Evolutionary conservation across 2,888 invertebrate species (phyloP), one percentile per base, ranked within the genome.

Genomic region (Octonoba sinensis): DNA sequence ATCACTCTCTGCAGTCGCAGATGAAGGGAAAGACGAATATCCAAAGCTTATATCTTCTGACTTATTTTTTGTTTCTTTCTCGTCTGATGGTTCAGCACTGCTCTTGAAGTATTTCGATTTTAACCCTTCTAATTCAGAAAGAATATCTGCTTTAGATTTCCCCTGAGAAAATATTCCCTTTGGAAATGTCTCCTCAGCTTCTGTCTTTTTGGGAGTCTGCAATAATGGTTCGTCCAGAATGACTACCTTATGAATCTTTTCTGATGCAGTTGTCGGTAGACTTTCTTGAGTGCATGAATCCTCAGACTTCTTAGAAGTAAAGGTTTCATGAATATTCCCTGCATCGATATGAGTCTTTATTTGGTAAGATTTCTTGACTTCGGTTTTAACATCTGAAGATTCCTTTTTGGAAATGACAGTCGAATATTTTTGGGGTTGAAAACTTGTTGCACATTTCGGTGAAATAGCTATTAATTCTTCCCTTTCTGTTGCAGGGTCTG

Each of bases 371-470:
- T 67, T 81, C 15, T 81, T 73, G 3, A 73, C 27, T 69, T 81
- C 74, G 1, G 74, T 70, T 46, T 82, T 74, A 1, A 82, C 70
- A 15, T 82, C 81, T 20, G 49, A 66, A 6, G 62, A 22, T 62
- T 82, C 65, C 0, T 44, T 71, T 36, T 82, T 76, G n/a, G 60
- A 72, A 54, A 82, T 76, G 11, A 72, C 44, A 6, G 82, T 57
- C 13, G 82, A 71, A 46, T 82, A 76, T 60, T 82, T 82, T 0
- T 65, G 16, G 1, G 82, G 82, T 15, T 82, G 66, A 36, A 62
- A 76, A 11, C 56, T 27, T 0, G 18, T 20, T 12, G 82, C 65
- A 13, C 60, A 24, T 36, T 82, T 82, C 11, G 82, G 82, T 11
- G 82, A 82, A 3, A 81, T 69, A 18, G 60, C 73, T 6, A 75